Evolutionary conservation across 2,888 invertebrate genomes (phyloP).

Genomic region (Xylophagus ater): DNA sequence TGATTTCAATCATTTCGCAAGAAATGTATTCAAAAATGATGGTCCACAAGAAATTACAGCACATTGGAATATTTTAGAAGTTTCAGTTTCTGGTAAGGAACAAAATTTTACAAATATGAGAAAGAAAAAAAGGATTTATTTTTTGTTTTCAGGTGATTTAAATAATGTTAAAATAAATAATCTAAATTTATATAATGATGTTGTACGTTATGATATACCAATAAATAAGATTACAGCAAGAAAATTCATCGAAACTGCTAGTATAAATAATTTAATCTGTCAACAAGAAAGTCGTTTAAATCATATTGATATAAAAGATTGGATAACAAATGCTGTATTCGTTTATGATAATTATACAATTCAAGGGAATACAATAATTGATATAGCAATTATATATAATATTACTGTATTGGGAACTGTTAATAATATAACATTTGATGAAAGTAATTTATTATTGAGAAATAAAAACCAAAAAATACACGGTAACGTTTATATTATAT

Average conservation of each 20-base stretch:
- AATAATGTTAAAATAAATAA: conserved; percentile 39
- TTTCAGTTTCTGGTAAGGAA: conserved; percentile 19
- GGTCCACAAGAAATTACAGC: conserved; percentile 38
- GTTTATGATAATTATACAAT: conserved; percentile 36
- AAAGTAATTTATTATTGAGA: conserved; percentile 33
- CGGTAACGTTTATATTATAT: conserved; percentile 26
- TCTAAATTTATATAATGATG: conserved; percentile 42
- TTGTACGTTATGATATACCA: conserved; percentile 38
- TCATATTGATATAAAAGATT: conserved; percentile 40
- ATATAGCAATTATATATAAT: conserved; percentile 27
- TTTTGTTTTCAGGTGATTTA: conserved; percentile 28
- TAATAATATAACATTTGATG: conserved; percentile 33
- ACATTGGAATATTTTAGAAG: conserved; percentile 28
- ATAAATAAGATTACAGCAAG: conserved; percentile 38
- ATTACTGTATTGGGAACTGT: conserved; percentile 32
- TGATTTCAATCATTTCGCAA: conserved; percentile 37
- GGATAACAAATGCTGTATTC: conserved; percentile 39
- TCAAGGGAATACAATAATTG: conserved; percentile 36
- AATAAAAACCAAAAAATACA: conserved; percentile 24
- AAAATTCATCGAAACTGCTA: conserved; percentile 36
- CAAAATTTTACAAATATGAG: neutral
- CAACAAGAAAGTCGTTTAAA: conserved; percentile 32
- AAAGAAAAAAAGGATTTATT: neutral
- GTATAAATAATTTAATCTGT: conserved; percentile 33
- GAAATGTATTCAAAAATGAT: conserved; percentile 36